These are phyloP conservation scores for Kryptolebias ocellatus DNA, from an alignment of 2,797 vertebrate genomes.

Conservation along the genomic window DNA sequence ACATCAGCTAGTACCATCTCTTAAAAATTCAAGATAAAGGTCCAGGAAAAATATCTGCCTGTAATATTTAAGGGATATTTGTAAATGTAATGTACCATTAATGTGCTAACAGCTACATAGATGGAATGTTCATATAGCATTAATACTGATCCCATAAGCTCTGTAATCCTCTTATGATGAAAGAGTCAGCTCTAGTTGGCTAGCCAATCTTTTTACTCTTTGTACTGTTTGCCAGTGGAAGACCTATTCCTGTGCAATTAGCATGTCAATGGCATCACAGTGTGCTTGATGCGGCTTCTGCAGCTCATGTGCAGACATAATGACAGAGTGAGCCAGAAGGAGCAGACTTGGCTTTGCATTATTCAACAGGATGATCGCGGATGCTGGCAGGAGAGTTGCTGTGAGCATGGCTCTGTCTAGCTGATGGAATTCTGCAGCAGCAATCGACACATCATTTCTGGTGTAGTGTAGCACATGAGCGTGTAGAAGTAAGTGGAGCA, in stretches of 20 bases:
- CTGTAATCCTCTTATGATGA: slow-evolving; percentile 68
- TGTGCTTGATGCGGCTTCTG: slow-evolving; percentile 15
- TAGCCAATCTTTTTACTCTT: slow-evolving; percentile 47
- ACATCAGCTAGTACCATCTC: too few relatives aligned
- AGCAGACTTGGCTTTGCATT: slow-evolving; percentile 59
- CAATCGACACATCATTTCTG: slow-evolving; percentile 47
- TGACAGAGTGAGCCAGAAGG: slow-evolving; percentile 44
- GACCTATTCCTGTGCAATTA: slow-evolving; percentile 70
- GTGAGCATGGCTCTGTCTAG: slow-evolving; percentile 39
- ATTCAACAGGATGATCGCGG: slow-evolving; percentile 71
- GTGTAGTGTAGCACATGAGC: slow-evolving; percentile 36
- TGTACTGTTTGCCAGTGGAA: slow-evolving; percentile 11
- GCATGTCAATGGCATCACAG: slow-evolving; percentile 65
- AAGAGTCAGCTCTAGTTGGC: slow-evolving; percentile 47
- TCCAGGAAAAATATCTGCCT: slow-evolving; percentile 1
- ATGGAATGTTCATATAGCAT: slow-evolving; percentile 57
- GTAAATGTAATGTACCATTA: slow-evolving; percentile 52
- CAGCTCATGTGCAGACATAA: slow-evolving; percentile 12
- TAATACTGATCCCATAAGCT: slow-evolving; percentile 67
- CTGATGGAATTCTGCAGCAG: slow-evolving; percentile 54
- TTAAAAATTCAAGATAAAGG: too few relatives aligned
- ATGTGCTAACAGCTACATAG: slow-evolving; percentile 48
- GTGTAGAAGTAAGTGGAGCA: slow-evolving; percentile 30
- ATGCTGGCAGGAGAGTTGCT: slow-evolving; percentile 47
- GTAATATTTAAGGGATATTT: neutral